A percentile compares a stretch with the other conserved stretches of the same genome.
Conservation (phyloP, 2,888 invertebrate genomes). For the Lasius fuliginosus region DNA sequence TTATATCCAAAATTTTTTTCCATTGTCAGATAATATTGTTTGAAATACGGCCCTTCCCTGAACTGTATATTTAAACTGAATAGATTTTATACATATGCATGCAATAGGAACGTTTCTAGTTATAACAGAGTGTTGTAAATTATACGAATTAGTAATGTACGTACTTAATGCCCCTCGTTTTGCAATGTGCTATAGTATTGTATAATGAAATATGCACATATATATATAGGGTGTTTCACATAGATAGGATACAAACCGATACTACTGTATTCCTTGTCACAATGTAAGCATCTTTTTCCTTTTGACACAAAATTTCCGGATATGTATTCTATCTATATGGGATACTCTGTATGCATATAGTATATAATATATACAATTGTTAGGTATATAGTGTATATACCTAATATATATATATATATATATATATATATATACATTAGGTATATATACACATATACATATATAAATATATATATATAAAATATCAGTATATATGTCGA, state of each 20-base stretch:
- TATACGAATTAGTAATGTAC: conserved; percentile 60
- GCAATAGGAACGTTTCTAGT: conserved; percentile 64
- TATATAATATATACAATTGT: conserved; percentile 34
- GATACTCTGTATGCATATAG: not conserved
- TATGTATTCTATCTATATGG: not conserved
- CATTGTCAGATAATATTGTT: conserved; percentile 60
- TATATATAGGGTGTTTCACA: conserved; percentile 41
- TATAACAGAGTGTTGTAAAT: conserved; percentile 66
- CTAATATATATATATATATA: conserved; percentile 64
- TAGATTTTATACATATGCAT: conserved; percentile 74
- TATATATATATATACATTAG: conserved; percentile 67
- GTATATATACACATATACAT: conserved; percentile 58
- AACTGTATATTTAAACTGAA: conserved; percentile 67
- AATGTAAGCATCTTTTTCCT: not conserved
- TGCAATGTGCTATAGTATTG: conserved; percentile 72
- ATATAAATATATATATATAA: conserved; percentile 70
- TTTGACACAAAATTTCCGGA: not conserved
- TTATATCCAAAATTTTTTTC: not conserved
- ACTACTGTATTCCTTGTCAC: not conserved
- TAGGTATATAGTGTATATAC: conserved; percentile 31
- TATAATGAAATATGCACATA: conserved; percentile 35
- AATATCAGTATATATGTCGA: conserved; percentile 74
- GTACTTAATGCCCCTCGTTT: conserved; percentile 75
- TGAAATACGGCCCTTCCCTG: conserved; percentile 52
- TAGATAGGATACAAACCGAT: not conserved